Conservation (phyloP, 2,888 invertebrate genomes). For the Pseudolycoriella hygida region DNA sequence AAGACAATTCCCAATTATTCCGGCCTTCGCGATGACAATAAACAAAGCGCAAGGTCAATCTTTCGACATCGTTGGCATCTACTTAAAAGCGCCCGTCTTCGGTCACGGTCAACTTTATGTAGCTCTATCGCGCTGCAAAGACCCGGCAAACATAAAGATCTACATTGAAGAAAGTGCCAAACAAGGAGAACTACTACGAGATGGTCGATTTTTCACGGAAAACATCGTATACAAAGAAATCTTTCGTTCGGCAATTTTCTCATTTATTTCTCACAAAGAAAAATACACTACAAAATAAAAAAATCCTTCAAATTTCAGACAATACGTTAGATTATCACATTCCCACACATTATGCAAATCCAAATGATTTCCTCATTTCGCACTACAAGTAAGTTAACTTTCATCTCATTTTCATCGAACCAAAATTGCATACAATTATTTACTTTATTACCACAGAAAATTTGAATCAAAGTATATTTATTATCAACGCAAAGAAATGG, state of each 20-base stretch:
- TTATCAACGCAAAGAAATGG: too few relatives aligned
- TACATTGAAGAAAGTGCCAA: slow-evolving; percentile 3
- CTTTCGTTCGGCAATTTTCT: neutral
- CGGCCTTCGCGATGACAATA: slow-evolving; percentile 5
- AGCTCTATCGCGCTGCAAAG: neutral
- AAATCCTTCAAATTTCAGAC: too few relatives aligned
- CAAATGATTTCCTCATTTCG: too few relatives aligned
- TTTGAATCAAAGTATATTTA: too few relatives aligned
- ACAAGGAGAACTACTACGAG: slow-evolving; percentile 6
- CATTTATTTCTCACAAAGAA: too few relatives aligned
- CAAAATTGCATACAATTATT: too few relatives aligned
- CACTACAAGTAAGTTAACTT: too few relatives aligned
- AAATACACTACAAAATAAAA: too few relatives aligned
- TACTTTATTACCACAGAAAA: too few relatives aligned
- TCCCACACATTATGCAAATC: too few relatives aligned
- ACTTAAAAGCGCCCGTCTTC: neutral
- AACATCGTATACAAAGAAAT: slow-evolving; percentile 1
- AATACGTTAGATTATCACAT: too few relatives aligned
- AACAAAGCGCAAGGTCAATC: slow-evolving; percentile 5
- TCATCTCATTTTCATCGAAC: too few relatives aligned
- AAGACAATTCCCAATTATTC: slow-evolving; percentile 1
- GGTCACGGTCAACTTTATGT: slow-evolving; percentile 5
- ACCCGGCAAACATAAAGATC: slow-evolving; percentile 6
- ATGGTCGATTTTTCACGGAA: slow-evolving; percentile 7
- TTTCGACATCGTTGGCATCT: neutral